A percentile compares a stretch with the other conserved stretches of the same genome.
phyloP scores from a whole-genome alignment of 1,140 invertebrate genomes.

The Aphis gossypii region DNA sequence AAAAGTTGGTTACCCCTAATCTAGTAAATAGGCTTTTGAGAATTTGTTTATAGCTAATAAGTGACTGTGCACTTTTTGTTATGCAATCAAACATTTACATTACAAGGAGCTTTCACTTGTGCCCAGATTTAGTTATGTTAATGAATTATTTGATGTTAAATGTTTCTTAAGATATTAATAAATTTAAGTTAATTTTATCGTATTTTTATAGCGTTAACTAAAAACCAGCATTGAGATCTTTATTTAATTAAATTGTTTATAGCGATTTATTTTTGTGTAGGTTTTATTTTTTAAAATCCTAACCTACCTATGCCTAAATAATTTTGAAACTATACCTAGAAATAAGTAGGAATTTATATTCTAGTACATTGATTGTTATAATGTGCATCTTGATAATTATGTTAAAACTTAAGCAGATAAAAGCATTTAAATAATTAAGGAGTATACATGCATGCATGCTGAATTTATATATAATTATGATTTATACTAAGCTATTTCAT shows the following conservation, averaged over 20 bases:
- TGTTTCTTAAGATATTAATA: neutral
- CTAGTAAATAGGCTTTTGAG: neutral
- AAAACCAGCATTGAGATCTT: too few species aligned
- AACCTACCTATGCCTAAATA: neutral
- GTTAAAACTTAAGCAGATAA: neutral
- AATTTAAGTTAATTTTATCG: too few species aligned
- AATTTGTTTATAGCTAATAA: neutral
- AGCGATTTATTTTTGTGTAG: neutral
- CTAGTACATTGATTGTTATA: neutral
- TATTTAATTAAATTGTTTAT: too few species aligned
- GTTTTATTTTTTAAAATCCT: neutral
- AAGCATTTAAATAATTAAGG: neutral
- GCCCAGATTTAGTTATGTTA: neutral
- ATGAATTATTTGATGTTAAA: neutral
- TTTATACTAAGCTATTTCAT: neutral
- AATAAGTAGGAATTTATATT: neutral
- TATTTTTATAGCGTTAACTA: too few species aligned
- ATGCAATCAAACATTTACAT: neutral
- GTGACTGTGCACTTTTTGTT: neutral
- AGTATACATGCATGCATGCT: neutral
- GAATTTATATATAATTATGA: neutral
- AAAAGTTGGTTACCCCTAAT: too few species aligned
- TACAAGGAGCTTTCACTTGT: neutral
- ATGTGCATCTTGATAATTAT: neutral
- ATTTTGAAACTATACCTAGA: neutral